phyloP scores from a whole-genome alignment of 2,797 vertebrate species.

The Hyperoplus lanceolatus region DNA sequence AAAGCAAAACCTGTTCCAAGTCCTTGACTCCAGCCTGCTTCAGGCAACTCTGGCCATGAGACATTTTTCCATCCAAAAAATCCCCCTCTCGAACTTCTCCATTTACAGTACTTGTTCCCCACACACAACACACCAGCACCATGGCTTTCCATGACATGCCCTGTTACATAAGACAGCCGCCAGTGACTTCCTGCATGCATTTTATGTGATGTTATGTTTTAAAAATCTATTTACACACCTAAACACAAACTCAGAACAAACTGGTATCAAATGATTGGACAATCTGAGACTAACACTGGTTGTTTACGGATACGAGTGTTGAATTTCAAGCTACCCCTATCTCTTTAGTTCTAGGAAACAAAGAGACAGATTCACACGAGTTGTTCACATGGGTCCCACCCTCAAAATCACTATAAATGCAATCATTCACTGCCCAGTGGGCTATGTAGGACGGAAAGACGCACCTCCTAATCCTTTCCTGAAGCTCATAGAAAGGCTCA shows the following conservation, averaged over 20 bases:
- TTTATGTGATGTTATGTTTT: slow-evolving; percentile 22
- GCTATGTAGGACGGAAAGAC: slow-evolving; percentile 38
- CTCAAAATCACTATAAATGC: slow-evolving; percentile 41
- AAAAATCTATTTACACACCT: slow-evolving; percentile 20
- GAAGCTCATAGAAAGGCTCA: slow-evolving; percentile 54
- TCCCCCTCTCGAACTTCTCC: slow-evolving; percentile 42
- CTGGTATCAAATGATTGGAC: slow-evolving; percentile 24
- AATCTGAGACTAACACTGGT: slow-evolving; percentile 31
- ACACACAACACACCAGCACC: slow-evolving; percentile 11
- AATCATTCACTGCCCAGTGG: slow-evolving; percentile 28
- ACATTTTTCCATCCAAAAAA: slow-evolving; percentile 54
- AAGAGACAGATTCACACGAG: slow-evolving; percentile 26
- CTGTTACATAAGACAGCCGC: slow-evolving; percentile 56
- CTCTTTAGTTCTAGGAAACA: slow-evolving; percentile 44
- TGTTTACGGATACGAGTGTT: slow-evolving; percentile 47
- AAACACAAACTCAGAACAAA: slow-evolving; percentile 33
- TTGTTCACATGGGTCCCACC: slow-evolving; percentile 32
- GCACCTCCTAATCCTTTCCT: slow-evolving; percentile 63
- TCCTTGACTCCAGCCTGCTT: background rate
- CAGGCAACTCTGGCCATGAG: slow-evolving; percentile 21
- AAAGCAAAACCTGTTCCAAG: slow-evolving; percentile 17
- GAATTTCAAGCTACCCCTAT: slow-evolving; percentile 44
- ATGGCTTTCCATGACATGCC: slow-evolving; percentile 57
- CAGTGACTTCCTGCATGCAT: slow-evolving; percentile 50
- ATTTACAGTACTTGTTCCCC: slow-evolving; percentile 38